Percentiles rank a stretch among this genome's conserved stretches.
phyloP scores from a whole-genome alignment of 2,888 invertebrate species.

The Ectemnius lituratus region DNA sequence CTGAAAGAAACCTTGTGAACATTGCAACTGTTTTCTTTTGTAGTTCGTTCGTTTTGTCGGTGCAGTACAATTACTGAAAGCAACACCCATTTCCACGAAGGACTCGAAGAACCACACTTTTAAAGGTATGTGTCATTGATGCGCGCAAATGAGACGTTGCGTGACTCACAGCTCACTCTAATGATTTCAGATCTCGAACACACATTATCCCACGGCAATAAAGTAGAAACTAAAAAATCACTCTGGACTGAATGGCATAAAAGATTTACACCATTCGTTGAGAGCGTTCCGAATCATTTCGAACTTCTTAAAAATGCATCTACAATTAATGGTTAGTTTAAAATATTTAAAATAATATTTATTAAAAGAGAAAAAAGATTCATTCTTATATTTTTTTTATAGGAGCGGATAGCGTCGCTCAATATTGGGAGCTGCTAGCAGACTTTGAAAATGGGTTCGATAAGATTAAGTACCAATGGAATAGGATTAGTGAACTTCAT shows the following conservation, averaged over 20 bases:
- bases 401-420: slow-evolving; percentile 57
- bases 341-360: background rate
- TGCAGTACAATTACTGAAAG: slow-evolving; percentile 52
- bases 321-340: slow-evolving; percentile 63
- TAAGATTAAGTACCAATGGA: slow-evolving; percentile 59
- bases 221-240: slow-evolving; percentile 56
- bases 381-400: slow-evolving; percentile 16
- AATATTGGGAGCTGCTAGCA: slow-evolving; percentile 72
- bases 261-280: slow-evolving; percentile 55
- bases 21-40: slow-evolving; percentile 20
- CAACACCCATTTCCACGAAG: slow-evolving; percentile 39
- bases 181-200: slow-evolving; percentile 61
- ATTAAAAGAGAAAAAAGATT: background rate
- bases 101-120: slow-evolving; percentile 50
- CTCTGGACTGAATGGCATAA: slow-evolving; percentile 69
- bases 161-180: background rate
- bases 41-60: slow-evolving; percentile 66
- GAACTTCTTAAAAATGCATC: slow-evolving; percentile 65
- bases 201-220: slow-evolving; percentile 58
- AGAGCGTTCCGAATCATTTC: slow-evolving; percentile 63
- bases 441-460: slow-evolving; percentile 65
- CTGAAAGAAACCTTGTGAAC: too few species aligned
- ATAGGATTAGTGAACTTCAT: slow-evolving; percentile 59
- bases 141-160: too few species aligned
- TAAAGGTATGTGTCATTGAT: slow-evolving; percentile 56